A percentile compares a stretch with the other conserved stretches of the same genome.
phyloP scores from a whole-genome alignment of 2,888 invertebrate genomes.

The Melanchra persicariae region DNA sequence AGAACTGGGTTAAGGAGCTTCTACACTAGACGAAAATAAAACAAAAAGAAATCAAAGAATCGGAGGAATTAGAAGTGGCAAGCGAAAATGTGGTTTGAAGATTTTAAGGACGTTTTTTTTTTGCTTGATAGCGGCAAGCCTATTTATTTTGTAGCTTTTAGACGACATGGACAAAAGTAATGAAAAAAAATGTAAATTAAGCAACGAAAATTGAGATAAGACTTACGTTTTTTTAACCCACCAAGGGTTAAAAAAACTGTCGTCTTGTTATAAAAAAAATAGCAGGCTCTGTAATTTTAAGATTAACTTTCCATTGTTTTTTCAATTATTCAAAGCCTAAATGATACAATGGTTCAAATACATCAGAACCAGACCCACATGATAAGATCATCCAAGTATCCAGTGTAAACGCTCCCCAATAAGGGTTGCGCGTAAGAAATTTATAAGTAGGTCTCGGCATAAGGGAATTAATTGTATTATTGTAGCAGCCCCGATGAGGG shows the following conservation, averaged over 20 bases:
- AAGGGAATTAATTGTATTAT: conserved; percentile 91
- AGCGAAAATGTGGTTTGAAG: not conserved
- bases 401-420: conserved; percentile 73
- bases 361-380: not conserved
- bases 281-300: too few relatives aligned
- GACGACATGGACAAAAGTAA: not conserved
- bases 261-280: too few relatives aligned
- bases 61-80: not conserved
- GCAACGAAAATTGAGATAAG: too few relatives aligned
- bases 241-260: too few relatives aligned
- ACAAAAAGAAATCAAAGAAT: not conserved
- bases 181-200: too few relatives aligned
- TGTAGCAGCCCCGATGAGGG: conserved; percentile 85
- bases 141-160: not conserved
- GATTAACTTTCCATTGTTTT: too few relatives aligned
- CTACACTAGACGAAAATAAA: conserved; percentile 58
- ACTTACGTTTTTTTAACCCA: too few relatives aligned
- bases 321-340: too few relatives aligned
- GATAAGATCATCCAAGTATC: conserved; percentile 21
- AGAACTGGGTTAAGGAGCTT: conserved; percentile 61
- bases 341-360: too few relatives aligned
- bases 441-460: conserved; percentile 85
- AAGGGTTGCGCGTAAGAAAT: conserved; percentile 82
- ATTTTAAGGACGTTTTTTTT: too few relatives aligned
- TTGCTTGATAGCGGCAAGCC: too few relatives aligned